Conservation (phyloP, 2,888 invertebrate genomes). For the Cenopis cana region DNA sequence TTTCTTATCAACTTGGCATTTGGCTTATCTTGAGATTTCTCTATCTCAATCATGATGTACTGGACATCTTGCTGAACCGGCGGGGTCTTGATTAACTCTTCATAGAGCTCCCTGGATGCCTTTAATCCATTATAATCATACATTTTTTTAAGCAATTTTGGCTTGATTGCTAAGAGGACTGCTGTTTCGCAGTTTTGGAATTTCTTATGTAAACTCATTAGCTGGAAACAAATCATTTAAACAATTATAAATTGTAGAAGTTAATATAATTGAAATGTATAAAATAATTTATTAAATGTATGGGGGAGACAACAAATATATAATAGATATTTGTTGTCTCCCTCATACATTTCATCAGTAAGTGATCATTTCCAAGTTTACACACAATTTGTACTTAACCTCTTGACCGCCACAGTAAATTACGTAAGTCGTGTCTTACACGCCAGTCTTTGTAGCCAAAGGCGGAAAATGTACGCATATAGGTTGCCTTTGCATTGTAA, state of each 20-base stretch:
- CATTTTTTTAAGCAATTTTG: constrained; percentile 86
- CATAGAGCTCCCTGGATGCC: constrained; percentile 86
- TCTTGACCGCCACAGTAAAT: too few relatives aligned
- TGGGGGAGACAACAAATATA: too few relatives aligned
- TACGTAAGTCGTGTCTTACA: too few relatives aligned
- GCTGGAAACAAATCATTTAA: constrained; percentile 60
- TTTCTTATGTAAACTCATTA: constrained; percentile 68
- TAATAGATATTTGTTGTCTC: too few relatives aligned
- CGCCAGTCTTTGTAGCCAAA: too few relatives aligned
- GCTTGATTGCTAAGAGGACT: constrained; percentile 83
- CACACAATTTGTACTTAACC: too few relatives aligned
- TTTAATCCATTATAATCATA: constrained; percentile 79
- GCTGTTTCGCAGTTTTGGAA: constrained; percentile 79
- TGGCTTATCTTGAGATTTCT: constrained; percentile 72
- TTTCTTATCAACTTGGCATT: constrained; percentile 82
- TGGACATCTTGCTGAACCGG: constrained; percentile 87
- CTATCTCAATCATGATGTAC: constrained; percentile 86
- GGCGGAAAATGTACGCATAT: too few relatives aligned
- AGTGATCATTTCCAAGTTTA: too few relatives aligned
- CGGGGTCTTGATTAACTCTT: constrained; percentile 83
- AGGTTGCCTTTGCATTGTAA: too few relatives aligned
- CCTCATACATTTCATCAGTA: too few relatives aligned
- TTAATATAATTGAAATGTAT: too few relatives aligned
- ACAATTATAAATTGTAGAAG: background rate
- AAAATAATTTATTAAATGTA: too few relatives aligned